Conservation (phyloP, 53 echinoderm and acorn worm species). For the Echinometra lucunter region DNA sequence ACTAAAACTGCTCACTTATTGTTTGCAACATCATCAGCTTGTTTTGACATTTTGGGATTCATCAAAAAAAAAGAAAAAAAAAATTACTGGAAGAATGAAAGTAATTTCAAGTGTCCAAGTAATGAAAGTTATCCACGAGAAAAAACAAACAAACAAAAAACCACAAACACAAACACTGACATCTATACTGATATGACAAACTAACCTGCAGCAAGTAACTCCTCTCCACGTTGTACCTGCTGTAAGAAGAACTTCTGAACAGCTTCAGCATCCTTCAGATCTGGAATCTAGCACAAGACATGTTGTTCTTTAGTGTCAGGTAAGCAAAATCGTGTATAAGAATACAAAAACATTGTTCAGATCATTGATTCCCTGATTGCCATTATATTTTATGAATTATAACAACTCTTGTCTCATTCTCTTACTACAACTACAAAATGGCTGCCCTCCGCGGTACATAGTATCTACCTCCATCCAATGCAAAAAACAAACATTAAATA, state of each 20-base stretch:
- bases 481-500: neutral
- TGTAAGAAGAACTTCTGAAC: slow-evolving; percentile 97
- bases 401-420: neutral
- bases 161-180: neutral
- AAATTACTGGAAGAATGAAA: too few relatives aligned
- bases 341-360: neutral
- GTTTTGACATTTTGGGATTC: too few relatives aligned
- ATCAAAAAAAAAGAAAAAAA: too few relatives aligned
- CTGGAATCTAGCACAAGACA: slow-evolving; percentile 65
- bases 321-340: neutral
- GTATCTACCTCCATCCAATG: neutral
- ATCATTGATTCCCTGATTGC: neutral
- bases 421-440: neutral
- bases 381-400: too few relatives aligned
- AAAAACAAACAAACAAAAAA: too few relatives aligned
- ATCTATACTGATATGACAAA: neutral
- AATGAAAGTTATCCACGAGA: too few relatives aligned
- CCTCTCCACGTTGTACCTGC: slow-evolving; percentile 93
- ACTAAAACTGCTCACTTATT: too few relatives aligned
- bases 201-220: slow-evolving; percentile 91
- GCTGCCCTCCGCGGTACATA: neutral
- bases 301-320: too few relatives aligned
- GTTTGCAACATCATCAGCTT: too few relatives aligned
- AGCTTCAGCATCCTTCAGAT: slow-evolving; percentile 90
- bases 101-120: too few relatives aligned